Evolutionary conservation across 2,888 invertebrate species (phyloP).

Genomic region (Thelaira solivaga): DNA sequence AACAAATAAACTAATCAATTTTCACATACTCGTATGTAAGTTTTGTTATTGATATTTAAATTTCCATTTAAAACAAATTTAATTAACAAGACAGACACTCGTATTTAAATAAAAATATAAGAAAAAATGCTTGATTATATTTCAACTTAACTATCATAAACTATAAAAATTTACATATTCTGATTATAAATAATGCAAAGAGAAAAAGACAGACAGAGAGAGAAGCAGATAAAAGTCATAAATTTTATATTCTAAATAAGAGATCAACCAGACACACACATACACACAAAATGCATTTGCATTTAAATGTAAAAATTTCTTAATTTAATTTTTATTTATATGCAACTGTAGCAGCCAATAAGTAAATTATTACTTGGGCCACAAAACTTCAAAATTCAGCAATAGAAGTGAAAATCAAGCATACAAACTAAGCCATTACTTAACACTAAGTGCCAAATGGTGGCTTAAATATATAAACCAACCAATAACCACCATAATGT

Average conservation of each 20-base stretch:
- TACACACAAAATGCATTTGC: conserved; percentile 44
- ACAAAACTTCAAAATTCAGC: conserved; percentile 33
- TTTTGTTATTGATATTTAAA: too few species aligned
- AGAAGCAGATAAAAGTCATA: background rate
- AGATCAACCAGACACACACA: conserved; percentile 9
- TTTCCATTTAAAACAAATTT: too few species aligned
- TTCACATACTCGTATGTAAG: too few species aligned
- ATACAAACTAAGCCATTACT: conserved; percentile 50
- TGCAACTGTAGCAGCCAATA: conserved; percentile 53
- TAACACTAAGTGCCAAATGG: conserved; percentile 57
- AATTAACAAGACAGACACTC: too few species aligned
- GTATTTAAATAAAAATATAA: too few species aligned
- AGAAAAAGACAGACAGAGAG: too few species aligned
- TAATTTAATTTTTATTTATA: conserved; percentile 47
- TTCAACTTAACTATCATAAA: too few species aligned
- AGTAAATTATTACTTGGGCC: conserved; percentile 55
- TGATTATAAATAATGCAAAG: too few species aligned
- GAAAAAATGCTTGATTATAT: too few species aligned
- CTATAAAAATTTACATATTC: too few species aligned
- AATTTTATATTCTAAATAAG: too few species aligned
- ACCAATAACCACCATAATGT: conserved; percentile 27
- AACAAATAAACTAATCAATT: too few species aligned
- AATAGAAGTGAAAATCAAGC: conserved; percentile 11
- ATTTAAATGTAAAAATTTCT: conserved; percentile 63
- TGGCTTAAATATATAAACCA: conserved; percentile 16